phyloP scores from a whole-genome alignment of 2,888 invertebrate genomes.

The Sarcophaga carnaria region DNA sequence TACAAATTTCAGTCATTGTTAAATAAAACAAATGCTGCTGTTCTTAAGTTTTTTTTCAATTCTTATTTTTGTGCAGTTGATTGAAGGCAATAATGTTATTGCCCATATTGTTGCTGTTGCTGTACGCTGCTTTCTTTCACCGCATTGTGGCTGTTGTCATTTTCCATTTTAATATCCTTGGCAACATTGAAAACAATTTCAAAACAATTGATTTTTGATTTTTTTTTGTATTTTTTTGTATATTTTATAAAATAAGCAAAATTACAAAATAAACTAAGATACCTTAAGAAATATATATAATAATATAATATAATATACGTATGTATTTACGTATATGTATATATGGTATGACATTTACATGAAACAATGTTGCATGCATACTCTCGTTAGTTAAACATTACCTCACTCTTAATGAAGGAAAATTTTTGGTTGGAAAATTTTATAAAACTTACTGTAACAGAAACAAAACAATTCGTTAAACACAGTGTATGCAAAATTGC shows the following conservation, averaged over 20 bases:
- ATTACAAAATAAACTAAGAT: conserved; percentile 4
- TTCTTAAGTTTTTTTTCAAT: neutral
- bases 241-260: conserved; percentile 42
- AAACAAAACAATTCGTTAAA: conserved; percentile 1
- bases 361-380: no score
- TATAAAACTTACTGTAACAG: no score
- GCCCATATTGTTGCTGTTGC: neutral
- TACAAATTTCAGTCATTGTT: conserved; percentile 20
- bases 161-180: conserved; percentile 52
- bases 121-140: neutral
- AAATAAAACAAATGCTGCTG: conserved; percentile 21
- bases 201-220: conserved; percentile 51
- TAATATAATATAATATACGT: no score
- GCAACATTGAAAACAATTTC: conserved; percentile 62
- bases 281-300: neutral
- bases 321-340: neutral
- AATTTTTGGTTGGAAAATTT: neutral
- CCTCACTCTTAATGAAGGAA: conserved; percentile 24
- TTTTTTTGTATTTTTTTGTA: conserved; percentile 30
- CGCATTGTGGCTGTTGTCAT: neutral
- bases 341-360: neutral
- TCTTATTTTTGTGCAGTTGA: conserved; percentile 5
- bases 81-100: neutral
- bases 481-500: neutral
- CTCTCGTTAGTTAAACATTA: no score